phyloP scores from a whole-genome alignment of 2,888 invertebrate genomes.

The Eudemis profundana region DNA sequence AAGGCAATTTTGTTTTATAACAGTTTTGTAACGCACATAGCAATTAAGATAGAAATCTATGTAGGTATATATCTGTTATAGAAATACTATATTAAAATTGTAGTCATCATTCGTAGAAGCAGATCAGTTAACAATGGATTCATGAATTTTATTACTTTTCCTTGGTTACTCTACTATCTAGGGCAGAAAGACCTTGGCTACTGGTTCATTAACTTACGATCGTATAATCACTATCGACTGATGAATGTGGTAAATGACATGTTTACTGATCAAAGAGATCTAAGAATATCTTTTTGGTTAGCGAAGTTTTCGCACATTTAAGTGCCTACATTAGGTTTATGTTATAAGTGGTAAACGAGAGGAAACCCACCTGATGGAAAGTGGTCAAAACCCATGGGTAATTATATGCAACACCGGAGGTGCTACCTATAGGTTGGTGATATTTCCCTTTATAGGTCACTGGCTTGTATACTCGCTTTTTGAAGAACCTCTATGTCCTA shows the following conservation, averaged over 20 bases:
- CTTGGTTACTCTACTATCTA: not conserved
- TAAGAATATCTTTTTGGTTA: no score
- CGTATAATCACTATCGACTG: not conserved
- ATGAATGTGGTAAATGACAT: not conserved
- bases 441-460: no score
- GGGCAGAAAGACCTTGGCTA: not conserved
- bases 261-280: not conserved
- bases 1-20: slow-evolving; percentile 14
- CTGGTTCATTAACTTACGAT: not conserved
- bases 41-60: not conserved
- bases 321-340: no score
- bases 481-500: no score
- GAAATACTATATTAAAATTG: not conserved
- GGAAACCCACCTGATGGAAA: no score
- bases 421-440: no score
- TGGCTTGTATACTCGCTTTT: no score
- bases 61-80: not conserved
- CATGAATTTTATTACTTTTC: not conserved
- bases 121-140: not conserved
- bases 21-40: not conserved
- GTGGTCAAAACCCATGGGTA: no score
- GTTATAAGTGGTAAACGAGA: no score
- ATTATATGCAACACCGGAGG: no score
- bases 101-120: no score
- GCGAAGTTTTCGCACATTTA: no score